Percentiles rank a stretch among this genome's conserved stretches.
These are phyloP conservation scores for Neomonachus schauinslandi DNA, from an alignment of 2,113 vertebrate genomes.

Conservation along the genomic window DNA sequence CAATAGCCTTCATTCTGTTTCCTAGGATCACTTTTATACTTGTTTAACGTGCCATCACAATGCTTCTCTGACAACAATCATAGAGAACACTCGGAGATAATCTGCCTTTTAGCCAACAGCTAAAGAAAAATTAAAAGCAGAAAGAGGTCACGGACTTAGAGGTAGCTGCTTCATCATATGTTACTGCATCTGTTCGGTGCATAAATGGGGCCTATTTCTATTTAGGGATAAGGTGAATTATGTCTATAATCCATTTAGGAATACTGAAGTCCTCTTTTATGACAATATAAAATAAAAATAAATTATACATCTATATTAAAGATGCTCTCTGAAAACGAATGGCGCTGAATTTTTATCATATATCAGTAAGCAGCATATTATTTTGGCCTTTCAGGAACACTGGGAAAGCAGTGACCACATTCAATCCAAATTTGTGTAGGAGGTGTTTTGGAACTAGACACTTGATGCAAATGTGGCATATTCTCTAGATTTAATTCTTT, in stretches of 20 bases:
- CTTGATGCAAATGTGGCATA: conserved; percentile 52
- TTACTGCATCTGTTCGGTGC: not conserved
- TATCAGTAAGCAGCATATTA: not conserved
- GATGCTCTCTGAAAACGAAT: not conserved
- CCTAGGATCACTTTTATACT: rapidly evolving
- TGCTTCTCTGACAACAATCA: not conserved
- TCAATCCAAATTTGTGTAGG: not conserved
- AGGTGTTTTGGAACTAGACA: conserved; percentile 41
- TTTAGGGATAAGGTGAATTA: not conserved
- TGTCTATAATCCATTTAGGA: not conserved
- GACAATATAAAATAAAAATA: not conserved
- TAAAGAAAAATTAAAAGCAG: not conserved
- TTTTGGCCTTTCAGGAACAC: conserved; percentile 17
- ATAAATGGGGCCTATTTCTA: not conserved
- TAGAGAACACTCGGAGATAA: not conserved
- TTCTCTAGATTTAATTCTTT: conserved; percentile 63
- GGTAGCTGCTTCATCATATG: not conserved
- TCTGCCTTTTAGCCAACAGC: not conserved
- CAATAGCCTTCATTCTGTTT: not conserved
- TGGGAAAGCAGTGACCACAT: not conserved
- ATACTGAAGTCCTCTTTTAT: not conserved
- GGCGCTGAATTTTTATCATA: not conserved
- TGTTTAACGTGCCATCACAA: not conserved
- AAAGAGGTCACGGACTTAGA: not conserved
- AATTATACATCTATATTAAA: not conserved